Conservation (phyloP, 2,113 vertebrate genomes). For the Saimiri boliviensis region DNA sequence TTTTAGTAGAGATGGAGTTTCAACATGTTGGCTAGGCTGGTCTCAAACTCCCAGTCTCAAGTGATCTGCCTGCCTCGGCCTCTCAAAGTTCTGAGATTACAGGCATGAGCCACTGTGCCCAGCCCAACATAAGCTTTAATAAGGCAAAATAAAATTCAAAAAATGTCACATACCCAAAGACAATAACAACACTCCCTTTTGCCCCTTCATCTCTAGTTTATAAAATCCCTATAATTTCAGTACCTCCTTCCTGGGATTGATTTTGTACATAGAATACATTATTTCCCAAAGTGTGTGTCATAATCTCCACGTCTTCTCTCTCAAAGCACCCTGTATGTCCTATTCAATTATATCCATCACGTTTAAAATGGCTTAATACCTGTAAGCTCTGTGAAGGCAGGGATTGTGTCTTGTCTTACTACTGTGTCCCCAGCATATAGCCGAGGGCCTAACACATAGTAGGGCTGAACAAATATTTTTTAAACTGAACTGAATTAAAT, state of each 20-base stretch:
- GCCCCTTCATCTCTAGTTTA: background rate
- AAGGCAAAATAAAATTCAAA: background rate
- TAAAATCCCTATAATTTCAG: background rate
- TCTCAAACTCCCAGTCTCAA: no score
- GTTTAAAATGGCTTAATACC: background rate
- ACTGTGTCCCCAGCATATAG: background rate
- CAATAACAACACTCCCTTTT: background rate
- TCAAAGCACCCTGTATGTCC: background rate
- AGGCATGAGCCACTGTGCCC: no score
- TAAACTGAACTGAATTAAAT: background rate
- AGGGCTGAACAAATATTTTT: background rate
- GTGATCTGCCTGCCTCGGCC: no score
- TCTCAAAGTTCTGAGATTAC: no score
- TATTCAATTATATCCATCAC: background rate
- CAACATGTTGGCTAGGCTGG: no score
- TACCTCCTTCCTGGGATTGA: background rate
- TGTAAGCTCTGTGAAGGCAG: background rate
- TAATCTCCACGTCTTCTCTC: background rate
- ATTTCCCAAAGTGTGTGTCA: background rate
- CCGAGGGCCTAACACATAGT: background rate
- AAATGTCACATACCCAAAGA: background rate
- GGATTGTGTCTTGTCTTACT: background rate
- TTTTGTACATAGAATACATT: background rate
- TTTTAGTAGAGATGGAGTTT: no score
- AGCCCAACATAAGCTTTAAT: background rate